Evolutionary conservation across 2,888 invertebrate genomes (phyloP).

Genomic region (Brachynemurus nebulosus): DNA sequence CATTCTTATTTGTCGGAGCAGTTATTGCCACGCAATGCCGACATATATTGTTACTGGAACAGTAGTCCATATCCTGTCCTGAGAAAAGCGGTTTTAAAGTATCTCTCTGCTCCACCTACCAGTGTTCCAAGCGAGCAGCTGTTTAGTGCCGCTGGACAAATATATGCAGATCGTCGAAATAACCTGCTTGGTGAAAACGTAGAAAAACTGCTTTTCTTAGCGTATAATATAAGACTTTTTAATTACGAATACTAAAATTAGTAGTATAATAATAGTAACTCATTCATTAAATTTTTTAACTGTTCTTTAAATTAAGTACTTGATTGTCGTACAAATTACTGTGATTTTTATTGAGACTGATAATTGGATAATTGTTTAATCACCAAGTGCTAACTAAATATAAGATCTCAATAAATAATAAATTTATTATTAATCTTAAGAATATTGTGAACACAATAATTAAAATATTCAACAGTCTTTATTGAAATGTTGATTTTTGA

Average conservation of each 20-base stretch:
- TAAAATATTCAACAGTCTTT: too few relatives aligned
- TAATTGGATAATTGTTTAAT: too few relatives aligned
- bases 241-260: conserved; percentile 8
- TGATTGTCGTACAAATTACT: too few relatives aligned
- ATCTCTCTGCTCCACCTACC: neutral
- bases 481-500: too few relatives aligned
- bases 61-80: neutral
- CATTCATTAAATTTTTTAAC: too few relatives aligned
- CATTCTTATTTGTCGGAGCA: neutral
- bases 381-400: too few relatives aligned
- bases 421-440: too few relatives aligned
- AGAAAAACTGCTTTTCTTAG: conserved; percentile 4
- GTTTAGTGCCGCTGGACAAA: conserved; percentile 12
- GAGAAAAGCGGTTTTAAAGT: neutral
- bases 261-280: too few relatives aligned
- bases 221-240: conserved; percentile 6
- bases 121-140: conserved; percentile 9
- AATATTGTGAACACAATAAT: too few relatives aligned
- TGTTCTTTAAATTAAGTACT: too few relatives aligned
- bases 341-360: too few relatives aligned
- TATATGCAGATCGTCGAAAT: conserved; percentile 10
- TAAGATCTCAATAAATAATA: too few relatives aligned
- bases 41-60: neutral
- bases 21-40: neutral
- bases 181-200: conserved; percentile 6